Base-by-base conservation (phyloP, 2,888 invertebrate genomes). In the Phyllotreta cruciferae region DNA sequence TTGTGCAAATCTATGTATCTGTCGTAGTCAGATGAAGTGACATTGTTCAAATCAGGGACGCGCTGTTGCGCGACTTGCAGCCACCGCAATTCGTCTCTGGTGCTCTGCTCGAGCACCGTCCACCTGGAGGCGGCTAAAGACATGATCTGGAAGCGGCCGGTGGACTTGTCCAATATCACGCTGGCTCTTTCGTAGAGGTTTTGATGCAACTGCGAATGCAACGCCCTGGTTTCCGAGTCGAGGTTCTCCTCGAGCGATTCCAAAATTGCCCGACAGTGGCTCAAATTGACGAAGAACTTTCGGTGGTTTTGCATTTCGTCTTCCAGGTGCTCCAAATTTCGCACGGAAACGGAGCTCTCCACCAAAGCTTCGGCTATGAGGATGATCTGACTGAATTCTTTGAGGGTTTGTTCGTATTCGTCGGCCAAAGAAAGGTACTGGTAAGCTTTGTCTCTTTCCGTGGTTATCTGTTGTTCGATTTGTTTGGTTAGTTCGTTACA, bases 291-390 rank as follows among this genome's bases (percentile, higher is more conserved):
- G 76, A 94, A 94, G 83, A 94, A 94, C 75, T 92, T 93, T 41
- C 94, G 85, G 74, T 94, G 93, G 76, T 92, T 94, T 74, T 93
- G 93, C 82, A 94, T 92, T 82, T 94, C 94, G 74, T 93, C 92
- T 74, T 92, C 92, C n/a, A 94, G 82, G 73, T 93, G 91, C 72
- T 90, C 89, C 65, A 93, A 82, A 70, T 89, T 88, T 39, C 85
- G 87, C 0, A 93, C 91, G 6, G 88, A 87, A 37, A 94, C 88
- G 45, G 90, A 89, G 70, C 90, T 90, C 68, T 92, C 90, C 6
- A 94, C 85, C 39, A 94, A 81, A 44, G 90, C 89, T 78, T 94
- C 92, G 0, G 94, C 94, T 5, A 94, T 86, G 56, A 92, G 89
- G 2, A 92, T 92, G 36, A 94, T 93, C 77, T 94, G 92, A 7